Evolutionary conservation across 2,797 vertebrate genomes (phyloP), one percentile per base, ranked within the genome.

Genomic region (Semotilus atromaculatus): DNA sequence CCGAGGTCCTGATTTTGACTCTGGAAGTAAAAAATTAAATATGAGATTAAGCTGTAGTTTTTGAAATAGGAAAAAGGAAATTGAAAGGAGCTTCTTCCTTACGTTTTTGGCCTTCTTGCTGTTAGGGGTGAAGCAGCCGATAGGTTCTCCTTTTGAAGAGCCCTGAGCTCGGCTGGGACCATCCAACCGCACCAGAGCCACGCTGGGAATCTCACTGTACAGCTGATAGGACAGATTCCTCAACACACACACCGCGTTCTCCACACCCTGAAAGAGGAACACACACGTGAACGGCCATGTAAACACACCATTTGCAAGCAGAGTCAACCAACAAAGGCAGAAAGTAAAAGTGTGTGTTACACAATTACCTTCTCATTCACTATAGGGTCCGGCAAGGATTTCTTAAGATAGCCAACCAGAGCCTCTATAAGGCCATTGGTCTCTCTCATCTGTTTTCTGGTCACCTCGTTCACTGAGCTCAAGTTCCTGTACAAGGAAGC

Each of bases 151-250:
- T 0, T 89, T 92, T 6, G 91, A 76, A 0, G 85, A 78, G 0
- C 70, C 60, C 11, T 91, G 70, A 0, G 82, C 91, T 40, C 94
- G 94, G 75, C 89, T 92, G 36, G 93, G 93, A 71, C 97, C 97
- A 53, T 97, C 97, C 19, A 99, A 93, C 60, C 96, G 94, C 80
- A 90, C 31, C 3, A 92, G 70, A 0, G 89, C 84, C 0, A 95
- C 93, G 0, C 95, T 93, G 0, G 97, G 96, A 86, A 99, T 95
- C 92, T 99, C 98, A 0, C 83, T 88, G 7, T 99, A 99, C 45
- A 99, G 91, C 84, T 98, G 97, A 92, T 95, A 99, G 87, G 98
- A 99, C 90, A 99, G 95, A 94, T 99, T 99, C 90, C 98, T 96
- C 91, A 99, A 88, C 82, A 98, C 95, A 3, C 98, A 99, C 86